Evolutionary conservation across 2,113 vertebrate genomes (phyloP).

Genomic region (Uropsilus gracilis): DNA sequence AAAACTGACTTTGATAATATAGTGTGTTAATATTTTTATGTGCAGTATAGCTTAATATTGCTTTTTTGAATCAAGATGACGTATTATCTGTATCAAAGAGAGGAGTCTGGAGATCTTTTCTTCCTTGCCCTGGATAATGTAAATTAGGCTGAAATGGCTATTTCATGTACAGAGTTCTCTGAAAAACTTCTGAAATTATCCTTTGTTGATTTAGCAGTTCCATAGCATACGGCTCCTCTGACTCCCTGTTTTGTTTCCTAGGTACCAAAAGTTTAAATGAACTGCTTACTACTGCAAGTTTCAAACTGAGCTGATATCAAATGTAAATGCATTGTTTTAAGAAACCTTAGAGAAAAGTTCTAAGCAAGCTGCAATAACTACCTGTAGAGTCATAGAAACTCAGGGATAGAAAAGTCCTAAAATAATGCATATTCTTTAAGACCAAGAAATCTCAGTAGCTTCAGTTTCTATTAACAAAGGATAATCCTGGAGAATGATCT

Average conservation of each 20-base stretch:
- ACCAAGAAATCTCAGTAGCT: constrained; percentile 11
- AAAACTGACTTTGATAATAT: constrained; percentile 38
- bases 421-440: constrained; percentile 43
- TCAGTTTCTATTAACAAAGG: neutral
- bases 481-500: constrained; percentile 33
- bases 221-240: constrained; percentile 46
- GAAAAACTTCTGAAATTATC: constrained; percentile 68
- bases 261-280: constrained; percentile 64
- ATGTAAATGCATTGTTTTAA: constrained; percentile 71
- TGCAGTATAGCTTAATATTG: constrained; percentile 38
- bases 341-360: constrained; percentile 69
- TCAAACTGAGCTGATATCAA: constrained; percentile 49
- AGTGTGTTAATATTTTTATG: constrained; percentile 58
- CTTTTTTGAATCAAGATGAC: constrained; percentile 43
- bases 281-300: constrained; percentile 69
- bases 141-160: constrained; percentile 61
- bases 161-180: constrained; percentile 45
- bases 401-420: constrained; percentile 33
- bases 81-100: neutral
- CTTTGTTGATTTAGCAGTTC: constrained; percentile 73
- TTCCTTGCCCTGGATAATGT: neutral
- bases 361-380: constrained; percentile 73
- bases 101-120: constrained; percentile 31
- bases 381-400: constrained; percentile 31
- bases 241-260: constrained; percentile 66